Conservation (phyloP, 2,113 vertebrate species). For the Gymnarchus niloticus region DNA sequence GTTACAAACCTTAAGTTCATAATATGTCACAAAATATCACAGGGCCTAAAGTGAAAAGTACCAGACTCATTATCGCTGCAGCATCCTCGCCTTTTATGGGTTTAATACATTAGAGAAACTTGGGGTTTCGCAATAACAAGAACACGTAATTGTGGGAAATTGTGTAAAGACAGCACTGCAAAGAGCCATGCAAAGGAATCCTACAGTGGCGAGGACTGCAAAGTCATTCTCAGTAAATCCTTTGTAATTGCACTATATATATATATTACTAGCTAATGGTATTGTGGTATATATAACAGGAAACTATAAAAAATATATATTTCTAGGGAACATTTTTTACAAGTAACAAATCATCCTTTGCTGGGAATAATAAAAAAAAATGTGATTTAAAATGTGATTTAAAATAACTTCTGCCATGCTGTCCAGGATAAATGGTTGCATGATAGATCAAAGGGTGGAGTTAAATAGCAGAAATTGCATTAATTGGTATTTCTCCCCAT, state of each 20-base stretch:
- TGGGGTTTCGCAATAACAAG: not conserved
- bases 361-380: not conserved
- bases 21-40: not conserved
- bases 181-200: not conserved
- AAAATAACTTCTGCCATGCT: not conserved
- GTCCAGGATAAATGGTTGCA: not conserved
- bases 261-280: not conserved
- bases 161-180: not conserved
- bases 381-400: not conserved
- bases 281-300: not conserved
- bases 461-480: not conserved
- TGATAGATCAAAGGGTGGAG: not conserved
- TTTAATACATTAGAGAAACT: not conserved
- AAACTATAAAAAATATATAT: not conserved
- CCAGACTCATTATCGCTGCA: not conserved
- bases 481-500: not conserved
- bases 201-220: not conserved
- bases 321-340: not conserved
- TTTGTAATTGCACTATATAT: not conserved
- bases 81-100: not conserved
- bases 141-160: not conserved
- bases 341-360: not conserved
- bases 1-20: not conserved
- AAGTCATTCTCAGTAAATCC: not conserved
- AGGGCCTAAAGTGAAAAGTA: constrained; percentile 4